Conservation (phyloP, 1,140 invertebrate species). For the Pemphigus obesinymphae region DNA sequence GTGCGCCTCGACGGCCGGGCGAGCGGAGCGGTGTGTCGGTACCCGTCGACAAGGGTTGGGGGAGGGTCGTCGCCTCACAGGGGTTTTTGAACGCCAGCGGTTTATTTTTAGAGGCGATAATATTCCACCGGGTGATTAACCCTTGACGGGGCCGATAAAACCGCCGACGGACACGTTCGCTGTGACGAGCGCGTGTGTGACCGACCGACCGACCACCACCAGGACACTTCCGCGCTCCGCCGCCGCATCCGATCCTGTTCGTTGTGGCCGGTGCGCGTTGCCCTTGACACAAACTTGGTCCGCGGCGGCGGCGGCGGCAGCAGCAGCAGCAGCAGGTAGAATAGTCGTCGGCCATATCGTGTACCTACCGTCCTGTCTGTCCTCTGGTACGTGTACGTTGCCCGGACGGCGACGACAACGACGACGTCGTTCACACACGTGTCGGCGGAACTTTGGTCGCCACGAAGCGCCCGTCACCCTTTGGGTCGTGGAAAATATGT, state of each 20-base stretch:
- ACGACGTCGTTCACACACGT: background rate
- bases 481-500: background rate
- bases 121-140: slow-evolving; percentile 17
- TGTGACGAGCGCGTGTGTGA: background rate
- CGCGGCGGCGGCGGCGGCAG: background rate
- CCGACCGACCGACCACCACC: background rate
- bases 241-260: background rate
- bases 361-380: background rate
- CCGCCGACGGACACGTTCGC: background rate
- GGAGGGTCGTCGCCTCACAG: background rate
- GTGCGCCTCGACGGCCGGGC: too few relatives aligned
- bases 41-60: background rate
- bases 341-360: background rate
- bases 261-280: background rate
- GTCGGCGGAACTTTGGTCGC: background rate
- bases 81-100: background rate
- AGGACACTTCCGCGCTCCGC: background rate
- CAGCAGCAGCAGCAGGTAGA: background rate
- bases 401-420: background rate
- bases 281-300: slow-evolving; percentile 26
- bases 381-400: background rate
- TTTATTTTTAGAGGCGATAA: background rate
- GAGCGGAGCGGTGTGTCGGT: too few relatives aligned
- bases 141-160: background rate
- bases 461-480: too few relatives aligned